Base-by-base conservation (phyloP, 2,888 invertebrate species). In the Machimus atricapillus region DNA sequence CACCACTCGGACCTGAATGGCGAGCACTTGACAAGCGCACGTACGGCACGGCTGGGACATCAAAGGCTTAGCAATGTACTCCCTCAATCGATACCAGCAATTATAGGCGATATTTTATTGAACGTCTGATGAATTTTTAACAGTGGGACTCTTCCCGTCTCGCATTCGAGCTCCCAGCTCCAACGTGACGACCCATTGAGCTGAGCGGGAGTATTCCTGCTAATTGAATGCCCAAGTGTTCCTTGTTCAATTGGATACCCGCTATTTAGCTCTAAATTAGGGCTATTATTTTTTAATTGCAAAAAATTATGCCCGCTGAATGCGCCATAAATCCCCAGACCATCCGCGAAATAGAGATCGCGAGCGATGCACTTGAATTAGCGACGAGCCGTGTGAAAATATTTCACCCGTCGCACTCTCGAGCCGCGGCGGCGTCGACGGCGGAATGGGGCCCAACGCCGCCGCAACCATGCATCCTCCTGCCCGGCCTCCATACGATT, bases 21-120 rank as follows among this genome's bases (percentile, higher is more conserved):
- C 31, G 66, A 79, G 79, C 34, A 37, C 58, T 66, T 83, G 83
- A n/a, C 73, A 83, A 73, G 83, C 83, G 23, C 66, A 37, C 83
- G 83, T 74, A 85, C 85, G 43, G 43, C 43, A 73, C 43, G 77
- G 34, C 82, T 82, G 78, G 23, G 40, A 74, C 85, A 78, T 73
- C 85, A 85, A 87, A 77, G 79, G 78, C 87, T 87, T 85, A 87
- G 85, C 85, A 73, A 87, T 78, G 58, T 31, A 43, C 66, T 89
- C 86, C 89, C 88, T 88, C 88, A 89, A 89, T 89, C 89, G 89
- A 89, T 89, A 89, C 89, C 89, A 89, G 89, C 89, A 89, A 89
- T 89, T 90, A 90, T 89, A 89, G 88, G 88, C 89, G 89, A 90
- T 90, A 90, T 89, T 90, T 90, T 90, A 90, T 90, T 90, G 89